Conservation (phyloP, 2,113 vertebrate species). For the Donacobius atricapilla region DNA sequence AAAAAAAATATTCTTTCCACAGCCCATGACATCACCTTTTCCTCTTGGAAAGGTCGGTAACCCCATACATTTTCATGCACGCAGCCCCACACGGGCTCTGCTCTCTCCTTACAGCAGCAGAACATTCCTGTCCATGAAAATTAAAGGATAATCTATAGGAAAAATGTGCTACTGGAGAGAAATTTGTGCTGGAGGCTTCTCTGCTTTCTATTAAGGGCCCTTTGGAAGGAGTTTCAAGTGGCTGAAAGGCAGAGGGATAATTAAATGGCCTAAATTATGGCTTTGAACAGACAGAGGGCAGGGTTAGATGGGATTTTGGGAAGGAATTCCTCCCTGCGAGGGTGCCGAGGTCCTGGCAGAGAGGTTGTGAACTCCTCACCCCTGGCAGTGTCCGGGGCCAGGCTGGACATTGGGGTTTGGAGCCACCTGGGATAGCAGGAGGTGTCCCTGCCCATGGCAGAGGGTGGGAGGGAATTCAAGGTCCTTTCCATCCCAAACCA, state of each 20-base stretch:
- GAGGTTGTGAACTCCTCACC: not conserved
- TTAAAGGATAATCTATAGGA: not conserved
- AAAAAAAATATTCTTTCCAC: not conserved
- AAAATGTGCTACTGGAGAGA: not conserved
- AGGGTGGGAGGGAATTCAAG: not conserved
- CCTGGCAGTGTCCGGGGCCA: not conserved
- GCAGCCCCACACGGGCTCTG: not conserved
- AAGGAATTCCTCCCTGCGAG: not conserved
- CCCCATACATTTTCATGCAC: not conserved
- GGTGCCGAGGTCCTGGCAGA: not conserved
- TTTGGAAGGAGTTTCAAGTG: not conserved
- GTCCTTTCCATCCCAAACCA: not conserved
- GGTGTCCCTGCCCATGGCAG: not conserved
- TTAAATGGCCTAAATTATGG: not conserved
- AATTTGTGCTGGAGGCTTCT: not conserved
- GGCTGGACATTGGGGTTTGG: not conserved
- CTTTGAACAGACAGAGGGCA: not conserved
- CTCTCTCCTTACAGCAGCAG: not conserved
- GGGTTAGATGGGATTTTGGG: not conserved
- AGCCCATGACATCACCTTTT: slow-evolving; percentile 57
- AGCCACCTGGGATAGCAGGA: not conserved
- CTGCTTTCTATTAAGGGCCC: not conserved
- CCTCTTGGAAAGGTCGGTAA: slow-evolving; percentile 3
- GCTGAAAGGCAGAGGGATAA: not conserved
- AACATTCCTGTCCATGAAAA: not conserved